phyloP scores from a whole-genome alignment of 1,140 invertebrate species.

The Lepidurus couesii region DNA sequence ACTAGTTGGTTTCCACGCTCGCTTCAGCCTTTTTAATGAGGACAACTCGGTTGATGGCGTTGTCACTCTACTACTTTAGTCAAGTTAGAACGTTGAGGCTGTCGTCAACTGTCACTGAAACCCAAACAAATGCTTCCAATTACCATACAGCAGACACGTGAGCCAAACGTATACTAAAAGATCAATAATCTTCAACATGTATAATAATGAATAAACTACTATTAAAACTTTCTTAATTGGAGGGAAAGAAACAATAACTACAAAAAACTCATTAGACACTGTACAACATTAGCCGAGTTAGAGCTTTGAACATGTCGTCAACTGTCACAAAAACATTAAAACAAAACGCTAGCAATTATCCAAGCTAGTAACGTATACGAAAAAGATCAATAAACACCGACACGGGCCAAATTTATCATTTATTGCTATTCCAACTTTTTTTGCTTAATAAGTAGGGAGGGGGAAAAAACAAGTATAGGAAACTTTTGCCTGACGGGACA shows the following conservation, averaged over 20 bases:
- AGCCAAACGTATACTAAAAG: neutral
- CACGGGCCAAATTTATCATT: neutral
- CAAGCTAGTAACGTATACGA: neutral
- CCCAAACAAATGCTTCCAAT: neutral
- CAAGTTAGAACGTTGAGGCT: neutral
- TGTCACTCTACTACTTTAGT: neutral
- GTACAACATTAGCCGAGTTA: too few relatives aligned
- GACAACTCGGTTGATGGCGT: neutral
- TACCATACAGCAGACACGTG: too few relatives aligned
- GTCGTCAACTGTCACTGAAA: neutral
- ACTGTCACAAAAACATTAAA: neutral
- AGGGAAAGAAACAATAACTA: neutral
- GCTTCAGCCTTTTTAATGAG: neutral
- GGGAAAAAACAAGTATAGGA: too few relatives aligned
- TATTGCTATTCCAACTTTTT: neutral
- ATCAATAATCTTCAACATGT: neutral
- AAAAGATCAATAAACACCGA: neutral
- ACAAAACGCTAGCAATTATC: neutral
- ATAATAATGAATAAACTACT: neutral
- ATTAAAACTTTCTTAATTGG: neutral
- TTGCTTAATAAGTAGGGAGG: neutral
- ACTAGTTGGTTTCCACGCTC: neutral
- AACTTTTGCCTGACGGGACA: too few relatives aligned
- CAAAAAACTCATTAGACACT: too few relatives aligned
- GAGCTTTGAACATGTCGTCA: too few relatives aligned